phyloP scores from a whole-genome alignment of 2,113 vertebrate genomes.

The Megaceryle maxima region DNA sequence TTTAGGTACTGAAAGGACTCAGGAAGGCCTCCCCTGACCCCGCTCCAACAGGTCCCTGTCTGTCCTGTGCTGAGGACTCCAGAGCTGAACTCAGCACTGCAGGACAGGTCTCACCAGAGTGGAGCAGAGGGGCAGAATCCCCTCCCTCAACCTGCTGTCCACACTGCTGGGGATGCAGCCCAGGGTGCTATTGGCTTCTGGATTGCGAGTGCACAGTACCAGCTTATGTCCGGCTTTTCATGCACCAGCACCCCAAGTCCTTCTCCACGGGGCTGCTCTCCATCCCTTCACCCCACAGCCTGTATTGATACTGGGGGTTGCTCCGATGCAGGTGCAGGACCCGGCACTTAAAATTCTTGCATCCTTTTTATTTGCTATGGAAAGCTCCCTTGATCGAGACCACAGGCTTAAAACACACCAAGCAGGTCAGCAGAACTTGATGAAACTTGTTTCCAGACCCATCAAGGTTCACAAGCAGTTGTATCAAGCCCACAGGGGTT shows the following conservation, averaged over 20 bases:
- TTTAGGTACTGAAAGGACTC: no score
- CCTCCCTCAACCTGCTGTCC: neutral
- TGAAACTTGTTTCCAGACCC: neutral
- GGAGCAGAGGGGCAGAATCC: neutral
- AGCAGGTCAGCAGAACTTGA: neutral
- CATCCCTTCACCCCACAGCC: neutral
- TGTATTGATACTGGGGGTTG: neutral
- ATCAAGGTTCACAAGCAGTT: rapidly evolving
- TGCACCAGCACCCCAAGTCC: neutral
- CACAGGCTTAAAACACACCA: neutral
- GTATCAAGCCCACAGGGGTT: neutral
- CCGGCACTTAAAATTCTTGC: neutral
- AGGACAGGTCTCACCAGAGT: neutral
- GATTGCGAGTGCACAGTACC: neutral
- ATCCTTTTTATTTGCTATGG: neutral
- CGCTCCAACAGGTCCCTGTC: neutral
- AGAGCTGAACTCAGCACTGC: neutral
- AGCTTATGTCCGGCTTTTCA: neutral
- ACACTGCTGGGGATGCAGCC: neutral
- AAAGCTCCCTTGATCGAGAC: neutral
- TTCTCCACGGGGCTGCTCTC: neutral
- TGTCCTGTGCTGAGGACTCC: neutral
- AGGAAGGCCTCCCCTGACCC: no score
- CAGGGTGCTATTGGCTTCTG: neutral
- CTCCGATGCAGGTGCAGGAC: neutral